phyloP scores from a whole-genome alignment of 1,140 invertebrate species.

The Drosophila ananassae region DNA sequence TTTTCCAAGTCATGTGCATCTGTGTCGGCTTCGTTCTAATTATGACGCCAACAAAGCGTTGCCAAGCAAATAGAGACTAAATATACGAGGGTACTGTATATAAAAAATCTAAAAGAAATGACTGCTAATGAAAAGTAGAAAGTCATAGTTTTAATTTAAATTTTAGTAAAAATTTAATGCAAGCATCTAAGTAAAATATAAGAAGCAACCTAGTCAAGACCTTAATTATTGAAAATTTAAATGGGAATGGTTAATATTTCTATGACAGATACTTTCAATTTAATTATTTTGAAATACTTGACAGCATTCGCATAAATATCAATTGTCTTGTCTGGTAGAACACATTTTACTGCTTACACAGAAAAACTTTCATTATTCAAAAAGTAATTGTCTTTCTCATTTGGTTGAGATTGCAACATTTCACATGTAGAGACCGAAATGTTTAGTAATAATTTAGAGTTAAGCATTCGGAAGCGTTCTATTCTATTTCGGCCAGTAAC shows the following conservation, averaged over 20 bases:
- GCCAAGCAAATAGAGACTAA: slow-evolving; percentile 3
- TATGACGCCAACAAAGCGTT: slow-evolving; percentile 62
- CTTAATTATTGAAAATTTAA: too few species aligned
- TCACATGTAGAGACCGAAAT: slow-evolving; percentile 3
- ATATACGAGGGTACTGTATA: background rate
- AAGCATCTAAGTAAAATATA: too few species aligned
- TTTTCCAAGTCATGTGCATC: slow-evolving; percentile 59
- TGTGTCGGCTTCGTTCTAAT: slow-evolving; percentile 51
- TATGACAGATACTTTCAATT: too few species aligned
- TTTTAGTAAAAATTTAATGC: too few species aligned
- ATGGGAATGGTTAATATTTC: too few species aligned
- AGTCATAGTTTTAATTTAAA: background rate
- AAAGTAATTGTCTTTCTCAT: slow-evolving; percentile 19
- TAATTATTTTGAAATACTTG: too few species aligned
- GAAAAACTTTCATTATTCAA: slow-evolving; percentile 7
- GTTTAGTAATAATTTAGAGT: slow-evolving; percentile 24
- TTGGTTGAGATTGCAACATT: slow-evolving; percentile 2
- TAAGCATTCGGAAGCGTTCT: slow-evolving; percentile 33
- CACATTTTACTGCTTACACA: background rate
- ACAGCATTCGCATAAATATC: too few species aligned
- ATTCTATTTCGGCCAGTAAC: slow-evolving; percentile 24
- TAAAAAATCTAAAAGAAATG: slow-evolving; percentile 2
- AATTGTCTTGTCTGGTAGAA: background rate
- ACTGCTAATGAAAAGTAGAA: background rate
- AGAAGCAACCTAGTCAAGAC: too few species aligned